These are phyloP conservation scores for Pammene aurita DNA, from an alignment of 2,888 invertebrate genomes.

Conservation along the genomic window DNA sequence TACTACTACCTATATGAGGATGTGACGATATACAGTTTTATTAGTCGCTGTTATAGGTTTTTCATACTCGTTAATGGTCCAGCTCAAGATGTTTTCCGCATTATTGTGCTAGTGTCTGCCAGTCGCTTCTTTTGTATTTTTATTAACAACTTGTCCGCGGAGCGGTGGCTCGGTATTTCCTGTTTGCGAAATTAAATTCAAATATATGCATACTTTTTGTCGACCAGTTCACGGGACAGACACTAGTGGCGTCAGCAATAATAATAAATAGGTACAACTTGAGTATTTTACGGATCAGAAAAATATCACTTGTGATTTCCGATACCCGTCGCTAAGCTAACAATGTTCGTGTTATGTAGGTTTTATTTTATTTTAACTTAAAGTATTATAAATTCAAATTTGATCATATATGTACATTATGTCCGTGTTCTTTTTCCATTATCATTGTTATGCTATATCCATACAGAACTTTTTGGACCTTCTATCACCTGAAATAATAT, in stretches of 20 bases:
- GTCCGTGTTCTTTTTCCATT: too few species aligned
- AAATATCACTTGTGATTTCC: neutral
- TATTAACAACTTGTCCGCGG: constrained; percentile 56
- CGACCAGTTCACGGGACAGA: constrained; percentile 61
- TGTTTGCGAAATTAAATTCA: constrained; percentile 77
- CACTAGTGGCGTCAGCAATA: constrained; percentile 40
- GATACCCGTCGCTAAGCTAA: too few species aligned
- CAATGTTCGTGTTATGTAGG: too few species aligned
- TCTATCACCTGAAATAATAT: too few species aligned
- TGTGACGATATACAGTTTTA: too few species aligned
- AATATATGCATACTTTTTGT: constrained; percentile 80
- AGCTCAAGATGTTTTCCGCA: constrained; percentile 38
- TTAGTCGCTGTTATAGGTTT: constrained; percentile 19
- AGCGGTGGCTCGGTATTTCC: constrained; percentile 71
- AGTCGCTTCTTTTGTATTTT: constrained; percentile 52
- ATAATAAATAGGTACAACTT: constrained; percentile 24
- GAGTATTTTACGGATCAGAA: neutral
- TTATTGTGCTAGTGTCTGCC: constrained; percentile 45
- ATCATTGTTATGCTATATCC: too few species aligned
- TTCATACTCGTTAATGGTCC: constrained; percentile 25
- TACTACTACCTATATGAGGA: too few species aligned
- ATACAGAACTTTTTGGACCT: too few species aligned
- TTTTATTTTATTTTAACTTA: too few species aligned
- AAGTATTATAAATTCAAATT: too few species aligned
- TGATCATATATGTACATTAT: too few species aligned